Conservation (phyloP, 2,888 invertebrate genomes). For the Drosophila mimetica region DNA sequence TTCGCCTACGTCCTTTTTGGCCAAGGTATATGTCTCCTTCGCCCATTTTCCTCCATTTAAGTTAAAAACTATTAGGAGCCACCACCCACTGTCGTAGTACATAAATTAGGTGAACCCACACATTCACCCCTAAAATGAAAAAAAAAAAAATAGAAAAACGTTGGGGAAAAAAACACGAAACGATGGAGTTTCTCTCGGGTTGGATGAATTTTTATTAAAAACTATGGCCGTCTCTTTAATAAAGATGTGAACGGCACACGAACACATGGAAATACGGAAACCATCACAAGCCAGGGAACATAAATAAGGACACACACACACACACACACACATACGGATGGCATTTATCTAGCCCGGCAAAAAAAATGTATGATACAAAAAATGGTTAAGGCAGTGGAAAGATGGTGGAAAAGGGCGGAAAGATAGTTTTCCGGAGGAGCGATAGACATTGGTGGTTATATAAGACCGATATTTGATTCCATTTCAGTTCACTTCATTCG, state of each 20-base stretch:
- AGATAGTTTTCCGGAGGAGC: constrained; percentile 5
- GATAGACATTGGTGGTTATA: constrained; percentile 20
- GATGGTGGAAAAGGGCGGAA: neutral
- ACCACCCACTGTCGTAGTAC: constrained; percentile 66
- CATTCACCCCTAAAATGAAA: constrained; percentile 17
- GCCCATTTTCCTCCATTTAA: constrained; percentile 60
- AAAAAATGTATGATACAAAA: neutral
- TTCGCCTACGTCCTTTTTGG: constrained; percentile 25
- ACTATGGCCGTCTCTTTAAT: constrained; percentile 76
- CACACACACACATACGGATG: constrained; percentile 44
- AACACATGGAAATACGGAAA: constrained; percentile 14
- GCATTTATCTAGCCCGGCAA: constrained; percentile 34
- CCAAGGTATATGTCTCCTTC: constrained; percentile 22
- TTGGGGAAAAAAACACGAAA: no score
- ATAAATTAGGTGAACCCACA: constrained; percentile 62
- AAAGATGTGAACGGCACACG: constrained; percentile 48
- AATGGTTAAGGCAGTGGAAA: constrained; percentile 1
- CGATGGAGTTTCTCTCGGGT: constrained; percentile 11
- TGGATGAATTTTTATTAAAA: constrained; percentile 74
- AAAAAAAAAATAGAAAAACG: neutral
- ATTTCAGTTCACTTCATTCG: constrained; percentile 23
- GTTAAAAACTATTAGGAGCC: constrained; percentile 76
- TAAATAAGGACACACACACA: constrained; percentile 65
- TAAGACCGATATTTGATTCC: constrained; percentile 37
- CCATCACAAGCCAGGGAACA: constrained; percentile 48